Evolutionary conservation across 64 coral and sea anemone species (phyloP), one percentile per base, ranked within the genome.

Genomic region (Pocillopora verrucosa): DNA sequence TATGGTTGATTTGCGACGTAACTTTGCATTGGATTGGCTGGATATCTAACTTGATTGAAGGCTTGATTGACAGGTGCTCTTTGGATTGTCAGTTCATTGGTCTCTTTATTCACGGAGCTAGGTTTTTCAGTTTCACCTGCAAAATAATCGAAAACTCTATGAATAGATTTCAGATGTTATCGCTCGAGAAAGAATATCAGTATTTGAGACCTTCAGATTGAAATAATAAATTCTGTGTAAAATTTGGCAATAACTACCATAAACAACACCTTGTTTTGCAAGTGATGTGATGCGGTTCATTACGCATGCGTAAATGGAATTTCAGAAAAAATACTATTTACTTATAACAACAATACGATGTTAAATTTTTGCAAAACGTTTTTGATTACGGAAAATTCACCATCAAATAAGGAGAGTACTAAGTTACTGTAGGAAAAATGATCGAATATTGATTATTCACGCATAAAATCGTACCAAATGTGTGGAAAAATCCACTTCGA

Each of bases 1-100:
- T 85, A 85, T 25, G 11, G 82, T 51, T 85, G 64, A 72, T 85
- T 85, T 30, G 82, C 38, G 13, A 38, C 16, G 20, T 58, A 85
- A 72, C 64, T 85, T 72, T 72, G 64, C 17, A 72, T 38, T 85
- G 82, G 82, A 22, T 37, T 57, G 62, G 38, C 82, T 70, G 22
- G 64, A 85, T 72, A n/a, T 15, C 36, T 22, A 4, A 38, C 65
- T 85, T 68, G 82, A 37, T 72, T 85, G 64, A 85, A 36, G 20
- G 82, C 22, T 58, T 35, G 60, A 17, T 63, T 63, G 4, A n/a
- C 22, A 22, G 35, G 6, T 20, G 65, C 5, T n/a, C 41, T 51
- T 51, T 51, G 41, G 3, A 85, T 19, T 69, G 64, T 72, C 64
- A 70, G 30, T 56, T 85, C 63, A 73, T n/a, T 85, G 65, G 37